These are phyloP conservation scores for Coregonus ussuriensis DNA, from an alignment of 2,797 vertebrate genomes.

Conservation along the genomic window DNA sequence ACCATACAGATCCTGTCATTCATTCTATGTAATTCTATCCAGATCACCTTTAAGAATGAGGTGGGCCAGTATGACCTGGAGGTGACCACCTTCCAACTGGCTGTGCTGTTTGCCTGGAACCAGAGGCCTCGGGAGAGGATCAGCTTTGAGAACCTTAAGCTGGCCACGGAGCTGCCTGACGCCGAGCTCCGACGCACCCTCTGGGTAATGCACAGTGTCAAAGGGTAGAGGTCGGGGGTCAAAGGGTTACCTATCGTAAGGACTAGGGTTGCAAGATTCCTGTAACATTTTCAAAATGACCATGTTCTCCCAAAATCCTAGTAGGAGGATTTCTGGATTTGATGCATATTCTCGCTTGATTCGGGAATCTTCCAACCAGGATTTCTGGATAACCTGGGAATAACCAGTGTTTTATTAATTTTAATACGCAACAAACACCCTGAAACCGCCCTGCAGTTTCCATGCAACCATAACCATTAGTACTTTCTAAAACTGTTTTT, in stretches of 20 bases:
- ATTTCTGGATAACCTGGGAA: not conserved
- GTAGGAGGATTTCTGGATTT: not conserved
- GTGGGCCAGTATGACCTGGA: constrained; percentile 98
- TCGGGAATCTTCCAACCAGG: not conserved
- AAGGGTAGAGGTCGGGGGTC: not conserved
- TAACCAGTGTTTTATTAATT: not conserved
- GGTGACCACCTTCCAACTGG: constrained; percentile 97
- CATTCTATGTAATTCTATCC: constrained; percentile 12
- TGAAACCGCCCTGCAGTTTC: no score
- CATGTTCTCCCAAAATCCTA: not conserved
- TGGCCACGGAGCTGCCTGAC: constrained; percentile 96
- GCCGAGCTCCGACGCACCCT: constrained; percentile 96
- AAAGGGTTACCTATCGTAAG: not conserved
- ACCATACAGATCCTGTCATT: no score
- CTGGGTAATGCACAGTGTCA: constrained; percentile 79
- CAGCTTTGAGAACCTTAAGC: constrained; percentile 98
- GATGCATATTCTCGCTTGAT: not conserved
- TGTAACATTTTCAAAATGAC: not conserved
- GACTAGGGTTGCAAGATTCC: not conserved
- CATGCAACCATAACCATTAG: no score
- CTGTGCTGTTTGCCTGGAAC: constrained; percentile 99
- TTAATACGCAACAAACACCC: not conserved
- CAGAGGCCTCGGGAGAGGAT: constrained; percentile 97
- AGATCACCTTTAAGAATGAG: constrained; percentile 99
- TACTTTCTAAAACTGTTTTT: no score